Conservation (phyloP, 2,113 vertebrate genomes). For the Cnemophilus loriae region DNA sequence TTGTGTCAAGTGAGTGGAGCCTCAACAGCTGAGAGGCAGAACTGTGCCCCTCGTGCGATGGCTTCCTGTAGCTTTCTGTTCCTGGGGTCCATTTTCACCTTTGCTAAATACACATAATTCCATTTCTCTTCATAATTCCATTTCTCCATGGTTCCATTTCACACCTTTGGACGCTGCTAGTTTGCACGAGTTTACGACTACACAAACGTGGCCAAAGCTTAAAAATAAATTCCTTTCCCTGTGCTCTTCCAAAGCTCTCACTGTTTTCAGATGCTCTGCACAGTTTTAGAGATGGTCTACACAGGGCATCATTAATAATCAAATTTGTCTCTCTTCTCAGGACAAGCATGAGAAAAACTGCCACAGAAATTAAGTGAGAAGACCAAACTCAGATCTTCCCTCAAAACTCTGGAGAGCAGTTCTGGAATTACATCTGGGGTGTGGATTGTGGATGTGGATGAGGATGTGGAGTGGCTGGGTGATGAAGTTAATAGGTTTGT, state of each 20-base stretch:
- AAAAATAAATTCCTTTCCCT: neutral
- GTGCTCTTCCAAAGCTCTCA: neutral
- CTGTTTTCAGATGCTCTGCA: neutral
- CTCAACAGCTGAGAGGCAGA: neutral
- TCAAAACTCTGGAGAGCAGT: neutral
- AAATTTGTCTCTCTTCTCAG: neutral
- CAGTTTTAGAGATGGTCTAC: neutral
- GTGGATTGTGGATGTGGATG: neutral
- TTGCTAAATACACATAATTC: neutral
- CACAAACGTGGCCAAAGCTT: neutral
- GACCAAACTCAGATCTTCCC: neutral
- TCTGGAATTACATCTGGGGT: neutral
- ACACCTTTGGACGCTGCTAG: neutral
- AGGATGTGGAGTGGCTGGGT: neutral
- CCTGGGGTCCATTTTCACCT: neutral
- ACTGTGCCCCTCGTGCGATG: neutral
- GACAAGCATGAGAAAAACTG: neutral
- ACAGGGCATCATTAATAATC: neutral
- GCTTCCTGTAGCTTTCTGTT: neutral
- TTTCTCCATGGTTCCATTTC: neutral
- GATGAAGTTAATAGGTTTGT: neutral
- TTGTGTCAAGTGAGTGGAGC: neutral
- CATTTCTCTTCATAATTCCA: neutral
- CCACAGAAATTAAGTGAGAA: neutral
- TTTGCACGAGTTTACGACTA: neutral